Conservation (phyloP, 2,888 invertebrate species). For the Ceriagrion tenellum region DNA sequence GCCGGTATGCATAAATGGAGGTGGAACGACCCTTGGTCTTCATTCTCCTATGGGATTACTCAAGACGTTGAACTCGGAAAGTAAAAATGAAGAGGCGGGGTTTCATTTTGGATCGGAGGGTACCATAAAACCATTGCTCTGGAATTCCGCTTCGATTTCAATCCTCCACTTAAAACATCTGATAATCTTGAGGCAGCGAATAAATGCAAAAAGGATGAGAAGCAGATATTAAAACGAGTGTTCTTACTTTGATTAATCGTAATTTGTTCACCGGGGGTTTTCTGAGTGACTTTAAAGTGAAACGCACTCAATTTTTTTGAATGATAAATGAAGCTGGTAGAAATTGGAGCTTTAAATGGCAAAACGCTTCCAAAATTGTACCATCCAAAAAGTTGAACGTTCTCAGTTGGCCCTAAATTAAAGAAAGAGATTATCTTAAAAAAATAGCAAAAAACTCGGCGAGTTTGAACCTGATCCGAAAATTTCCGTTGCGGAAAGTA, state of each 20-base stretch:
- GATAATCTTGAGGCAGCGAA: background rate
- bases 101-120: background rate
- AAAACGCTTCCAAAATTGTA: background rate
- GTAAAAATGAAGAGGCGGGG: background rate
- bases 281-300: background rate
- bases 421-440: no score
- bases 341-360: background rate
- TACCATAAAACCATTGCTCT: background rate
- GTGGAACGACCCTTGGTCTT: background rate
- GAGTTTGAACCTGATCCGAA: no score
- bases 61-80: background rate
- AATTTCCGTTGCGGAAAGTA: no score
- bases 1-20: background rate
- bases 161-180: background rate
- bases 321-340: background rate
- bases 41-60: background rate
- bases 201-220: background rate
- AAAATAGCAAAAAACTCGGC: no score
- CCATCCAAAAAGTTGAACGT: no score
- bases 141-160: background rate
- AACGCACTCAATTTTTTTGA: background rate
- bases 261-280: background rate
- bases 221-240: background rate
- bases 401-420: no score
- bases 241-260: background rate